Evolutionary conservation across 2,797 vertebrate genomes (phyloP), one percentile per base, ranked within the genome.

Genomic region (Schizopygopsis malacanthus): DNA sequence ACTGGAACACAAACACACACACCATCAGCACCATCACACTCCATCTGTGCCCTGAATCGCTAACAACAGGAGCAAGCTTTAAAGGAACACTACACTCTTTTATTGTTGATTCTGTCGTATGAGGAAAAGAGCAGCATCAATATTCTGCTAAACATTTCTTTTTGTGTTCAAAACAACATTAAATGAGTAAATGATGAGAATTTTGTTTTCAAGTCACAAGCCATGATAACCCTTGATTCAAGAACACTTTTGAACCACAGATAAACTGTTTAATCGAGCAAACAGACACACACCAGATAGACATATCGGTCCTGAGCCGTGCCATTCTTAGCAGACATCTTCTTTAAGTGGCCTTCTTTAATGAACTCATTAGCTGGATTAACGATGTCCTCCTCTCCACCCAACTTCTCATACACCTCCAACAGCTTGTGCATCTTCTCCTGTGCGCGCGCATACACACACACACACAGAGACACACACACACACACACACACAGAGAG

Each of bases 371-470:
- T 99, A 88, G 98, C 97, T 0, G 98, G 98, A 91, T 99, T 99
- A 28, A 99, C 98, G 0, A 99, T 99, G 91, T 99, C 97, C 81
- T 99, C 98, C 88, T 99, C 98, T 2, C 98, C 98, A 9, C 97
- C 98, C 0, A 99, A 95, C 33, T 96, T 91, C 90, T 99, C 98
- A 0, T 99, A 97, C 37, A 99, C 98, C 92, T 99, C 97, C 93
- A 99, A 92, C 81, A 99, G 96, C 87, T 97, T 99, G 90, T 99
- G 94, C 98, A 99, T 99, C 90, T 99, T 99, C 93, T 99, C 98
- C 98, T 99, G 91, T 61, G 70, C 33, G 87, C 33, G 33, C 12
- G 22, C 54, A 43, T 75, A 50, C 41, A 87, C 41, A 11, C 6
- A 33, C 41, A 11, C 6, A 33, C 47, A 73, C 81, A 28, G 28